Conservation (phyloP, 2,888 invertebrate genomes). For the Gortyna flavago region DNA sequence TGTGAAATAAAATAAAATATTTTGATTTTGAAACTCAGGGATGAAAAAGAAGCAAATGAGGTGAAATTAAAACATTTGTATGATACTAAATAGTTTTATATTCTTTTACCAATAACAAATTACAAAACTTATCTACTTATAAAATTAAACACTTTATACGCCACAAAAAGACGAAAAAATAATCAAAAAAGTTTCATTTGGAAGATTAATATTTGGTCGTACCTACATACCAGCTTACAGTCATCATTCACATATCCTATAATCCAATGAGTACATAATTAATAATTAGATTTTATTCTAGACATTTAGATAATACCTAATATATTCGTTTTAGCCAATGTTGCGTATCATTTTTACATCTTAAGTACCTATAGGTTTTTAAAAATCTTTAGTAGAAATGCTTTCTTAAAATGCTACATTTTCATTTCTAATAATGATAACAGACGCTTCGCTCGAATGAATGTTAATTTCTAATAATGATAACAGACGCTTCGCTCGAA, state of each 20-base stretch:
- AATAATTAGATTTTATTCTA: not conserved
- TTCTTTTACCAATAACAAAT: constrained; percentile 16
- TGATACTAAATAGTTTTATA: constrained; percentile 10
- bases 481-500: not conserved
- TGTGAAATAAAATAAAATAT: no score
- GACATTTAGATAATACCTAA: not conserved
- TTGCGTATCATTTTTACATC: constrained; percentile 1
- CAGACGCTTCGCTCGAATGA: not conserved
- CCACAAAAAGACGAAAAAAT: constrained; percentile 1
- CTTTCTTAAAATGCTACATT: not conserved
- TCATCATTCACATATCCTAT: not conserved
- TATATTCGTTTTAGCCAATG: not conserved
- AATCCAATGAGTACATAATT: not conserved
- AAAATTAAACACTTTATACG: not conserved
- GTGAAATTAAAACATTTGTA: not conserved
- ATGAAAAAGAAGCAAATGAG: not conserved
- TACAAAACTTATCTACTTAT: not conserved
- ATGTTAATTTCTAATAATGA: not conserved
- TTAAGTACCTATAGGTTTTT: constrained; percentile 8
- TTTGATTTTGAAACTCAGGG: no score
- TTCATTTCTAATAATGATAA: not conserved
- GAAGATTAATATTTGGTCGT: not conserved
- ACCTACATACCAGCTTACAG: not conserved
- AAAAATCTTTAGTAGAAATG: constrained; percentile 5
- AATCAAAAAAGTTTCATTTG: not conserved